phyloP scores from a whole-genome alignment of 2,797 vertebrate species.

The Pangasius mekongensis region DNA sequence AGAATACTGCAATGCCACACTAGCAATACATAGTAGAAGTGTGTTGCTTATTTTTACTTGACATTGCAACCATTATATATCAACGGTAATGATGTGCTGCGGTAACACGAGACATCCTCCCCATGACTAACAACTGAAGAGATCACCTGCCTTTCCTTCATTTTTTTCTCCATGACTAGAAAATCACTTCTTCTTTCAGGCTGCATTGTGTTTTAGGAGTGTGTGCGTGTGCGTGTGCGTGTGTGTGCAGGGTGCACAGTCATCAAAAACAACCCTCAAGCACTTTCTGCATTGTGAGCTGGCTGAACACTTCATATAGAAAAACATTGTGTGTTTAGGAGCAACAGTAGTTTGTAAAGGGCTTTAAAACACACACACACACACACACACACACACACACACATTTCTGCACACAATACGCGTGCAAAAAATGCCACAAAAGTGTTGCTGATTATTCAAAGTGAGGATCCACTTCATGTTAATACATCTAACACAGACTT shows the following conservation, averaged over 20 bases:
- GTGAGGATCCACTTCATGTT: neutral
- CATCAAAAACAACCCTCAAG: neutral
- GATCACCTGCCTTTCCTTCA: neutral
- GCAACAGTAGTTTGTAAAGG: neutral
- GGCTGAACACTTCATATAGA: neutral
- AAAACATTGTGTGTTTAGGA: neutral
- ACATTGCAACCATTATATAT: neutral
- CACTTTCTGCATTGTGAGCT: neutral
- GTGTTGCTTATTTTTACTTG: neutral
- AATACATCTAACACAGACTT: neutral
- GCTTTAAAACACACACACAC: neutral
- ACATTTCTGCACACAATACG: neutral
- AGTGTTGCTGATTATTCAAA: neutral
- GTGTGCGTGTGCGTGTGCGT: neutral
- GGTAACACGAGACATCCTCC: neutral
- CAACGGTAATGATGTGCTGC: neutral
- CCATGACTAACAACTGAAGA: neutral
- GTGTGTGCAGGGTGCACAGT: neutral
- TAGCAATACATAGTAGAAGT: neutral
- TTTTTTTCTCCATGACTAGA: neutral
- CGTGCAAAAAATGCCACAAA: neutral
- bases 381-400: neutral
- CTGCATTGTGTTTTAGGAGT: neutral
- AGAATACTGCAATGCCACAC: neutral
- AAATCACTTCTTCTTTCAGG: neutral